Percentiles rank a stretch among this genome's conserved stretches.
Conservation (phyloP, 1,140 invertebrate species). For the Calycopis cecrops region DNA sequence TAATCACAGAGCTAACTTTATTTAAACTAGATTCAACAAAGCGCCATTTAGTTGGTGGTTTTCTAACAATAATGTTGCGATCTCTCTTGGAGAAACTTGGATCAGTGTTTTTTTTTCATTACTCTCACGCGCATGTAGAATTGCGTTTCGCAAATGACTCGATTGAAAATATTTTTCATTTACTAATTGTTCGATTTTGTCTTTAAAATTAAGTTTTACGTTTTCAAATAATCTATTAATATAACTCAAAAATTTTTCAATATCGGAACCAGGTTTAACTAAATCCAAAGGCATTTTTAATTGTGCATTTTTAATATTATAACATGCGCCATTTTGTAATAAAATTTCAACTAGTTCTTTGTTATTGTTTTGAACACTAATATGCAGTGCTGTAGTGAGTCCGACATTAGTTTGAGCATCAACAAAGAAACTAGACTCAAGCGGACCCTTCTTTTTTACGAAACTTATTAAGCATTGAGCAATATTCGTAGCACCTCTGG, state of each 20-base stretch:
- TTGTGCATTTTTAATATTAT: conserved; percentile 1
- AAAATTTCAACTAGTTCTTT: neutral
- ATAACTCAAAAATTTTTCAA: neutral
- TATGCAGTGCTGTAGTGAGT: neutral
- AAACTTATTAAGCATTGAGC: neutral
- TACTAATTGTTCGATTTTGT: neutral
- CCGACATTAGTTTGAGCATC: conserved; percentile 4
- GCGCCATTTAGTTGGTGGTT: no score
- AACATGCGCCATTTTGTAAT: conserved; percentile 1
- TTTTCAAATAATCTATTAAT: neutral
- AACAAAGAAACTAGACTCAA: neutral
- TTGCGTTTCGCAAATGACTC: neutral
- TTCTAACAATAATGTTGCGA: neutral
- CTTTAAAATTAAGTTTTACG: neutral
- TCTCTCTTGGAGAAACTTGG: neutral
- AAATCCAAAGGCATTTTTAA: neutral
- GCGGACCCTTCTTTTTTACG: neutral
- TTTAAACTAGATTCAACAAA: neutral
- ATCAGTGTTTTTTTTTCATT: neutral
- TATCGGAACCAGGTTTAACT: neutral
- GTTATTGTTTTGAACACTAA: neutral
- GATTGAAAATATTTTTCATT: conserved; percentile 2
- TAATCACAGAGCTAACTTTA: no score
- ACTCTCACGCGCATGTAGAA: conserved; percentile 3
- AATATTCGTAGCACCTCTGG: neutral